A percentile compares a stretch with the other conserved stretches of the same genome.
phyloP scores from a whole-genome alignment of 1,140 invertebrate genomes.

The Trichoplusia ni region DNA sequence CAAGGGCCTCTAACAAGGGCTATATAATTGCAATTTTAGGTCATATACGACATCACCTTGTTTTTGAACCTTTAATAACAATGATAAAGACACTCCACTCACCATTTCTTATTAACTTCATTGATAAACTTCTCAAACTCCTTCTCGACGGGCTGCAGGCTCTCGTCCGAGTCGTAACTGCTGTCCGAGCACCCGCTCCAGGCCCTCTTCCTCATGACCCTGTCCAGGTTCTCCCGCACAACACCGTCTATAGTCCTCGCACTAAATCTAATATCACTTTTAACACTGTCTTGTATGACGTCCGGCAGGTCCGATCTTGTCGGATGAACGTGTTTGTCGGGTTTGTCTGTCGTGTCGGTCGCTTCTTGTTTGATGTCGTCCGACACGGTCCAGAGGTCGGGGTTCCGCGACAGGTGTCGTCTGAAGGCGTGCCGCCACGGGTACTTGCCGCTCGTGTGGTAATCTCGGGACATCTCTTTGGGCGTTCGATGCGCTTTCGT shows the following conservation, averaged over 20 bases:
- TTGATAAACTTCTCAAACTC: constrained; percentile 71
- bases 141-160: constrained; percentile 65
- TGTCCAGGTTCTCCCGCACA: constrained; percentile 51
- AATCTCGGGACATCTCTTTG: constrained; percentile 63
- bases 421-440: constrained; percentile 72
- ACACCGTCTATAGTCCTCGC: constrained; percentile 62
- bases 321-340: neutral
- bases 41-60: too few species aligned
- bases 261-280: constrained; percentile 67
- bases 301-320: constrained; percentile 36
- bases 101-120: constrained; percentile 76
- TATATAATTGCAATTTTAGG: too few species aligned
- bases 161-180: constrained; percentile 68
- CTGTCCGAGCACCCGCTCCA: constrained; percentile 60
- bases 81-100: constrained; percentile 30
- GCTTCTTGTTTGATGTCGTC: constrained; percentile 48
- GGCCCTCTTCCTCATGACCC: constrained; percentile 59
- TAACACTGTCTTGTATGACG: constrained; percentile 48
- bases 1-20: too few species aligned
- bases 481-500: constrained; percentile 63
- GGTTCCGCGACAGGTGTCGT: constrained; percentile 55
- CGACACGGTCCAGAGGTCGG: constrained; percentile 56
- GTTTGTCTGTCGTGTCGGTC: constrained; percentile 42
- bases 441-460: constrained; percentile 67
- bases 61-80: too few species aligned